A percentile compares a stretch with the other conserved stretches of the same genome.
These are phyloP conservation scores for Pollimyrus isidori DNA, from an alignment of 2,113 vertebrate species.

Conservation along the genomic window DNA sequence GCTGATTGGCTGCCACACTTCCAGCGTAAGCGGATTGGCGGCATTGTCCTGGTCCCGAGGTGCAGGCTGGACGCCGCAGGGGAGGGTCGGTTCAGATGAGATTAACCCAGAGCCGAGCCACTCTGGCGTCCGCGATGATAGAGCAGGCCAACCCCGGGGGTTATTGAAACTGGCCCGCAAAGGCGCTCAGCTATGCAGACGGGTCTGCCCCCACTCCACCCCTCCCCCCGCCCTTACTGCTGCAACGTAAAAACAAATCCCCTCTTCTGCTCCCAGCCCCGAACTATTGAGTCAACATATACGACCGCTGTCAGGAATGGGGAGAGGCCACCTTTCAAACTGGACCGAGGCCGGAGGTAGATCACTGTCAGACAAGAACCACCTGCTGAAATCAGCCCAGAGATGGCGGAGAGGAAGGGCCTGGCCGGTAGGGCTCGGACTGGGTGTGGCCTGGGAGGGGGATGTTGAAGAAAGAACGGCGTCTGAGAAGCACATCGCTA, in stretches of 20 bases:
- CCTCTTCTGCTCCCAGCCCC: conserved; percentile 58
- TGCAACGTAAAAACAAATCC: conserved; percentile 59
- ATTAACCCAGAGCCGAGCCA: not conserved
- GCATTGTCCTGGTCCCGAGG: not conserved
- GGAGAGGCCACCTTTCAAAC: conserved; percentile 56
- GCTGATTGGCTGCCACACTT: not conserved
- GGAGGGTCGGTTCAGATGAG: not conserved
- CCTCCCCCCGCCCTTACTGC: conserved; percentile 39
- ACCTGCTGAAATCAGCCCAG: conserved; percentile 50
- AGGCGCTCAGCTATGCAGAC: not conserved
- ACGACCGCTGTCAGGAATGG: conserved; percentile 52
- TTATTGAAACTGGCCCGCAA: not conserved
- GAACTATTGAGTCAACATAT: conserved; percentile 70
- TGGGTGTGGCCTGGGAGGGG: not conserved
- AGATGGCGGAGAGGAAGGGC: conserved; percentile 12
- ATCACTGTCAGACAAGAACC: conserved; percentile 60
- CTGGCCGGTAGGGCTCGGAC: not conserved
- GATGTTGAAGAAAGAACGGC: not conserved
- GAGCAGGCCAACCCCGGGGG: not conserved
- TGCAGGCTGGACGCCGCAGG: not conserved
- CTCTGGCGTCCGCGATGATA: too few relatives aligned
- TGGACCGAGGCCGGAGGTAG: conserved; percentile 48
- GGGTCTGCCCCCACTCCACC: not conserved
- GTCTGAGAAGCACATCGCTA: not conserved
- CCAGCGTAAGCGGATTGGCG: not conserved